Percentiles rank a stretch among this genome's conserved stretches.
phyloP scores from a whole-genome alignment of 2,797 vertebrate genomes.

The Halcyon badia region DNA sequence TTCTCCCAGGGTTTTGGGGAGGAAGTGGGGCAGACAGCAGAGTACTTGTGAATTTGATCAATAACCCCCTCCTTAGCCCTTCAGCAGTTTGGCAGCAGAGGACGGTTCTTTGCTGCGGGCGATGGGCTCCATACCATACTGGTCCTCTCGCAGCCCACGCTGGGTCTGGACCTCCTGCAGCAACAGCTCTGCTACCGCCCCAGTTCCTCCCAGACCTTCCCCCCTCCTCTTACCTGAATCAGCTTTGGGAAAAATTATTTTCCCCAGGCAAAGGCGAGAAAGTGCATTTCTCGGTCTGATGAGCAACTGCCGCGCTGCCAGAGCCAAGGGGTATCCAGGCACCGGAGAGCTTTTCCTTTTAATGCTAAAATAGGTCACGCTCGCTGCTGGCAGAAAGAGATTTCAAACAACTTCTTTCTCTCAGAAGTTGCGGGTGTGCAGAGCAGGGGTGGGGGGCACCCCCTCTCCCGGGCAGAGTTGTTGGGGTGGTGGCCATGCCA shows the following conservation, averaged over 20 bases:
- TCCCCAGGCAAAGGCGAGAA: neutral
- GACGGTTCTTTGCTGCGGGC: neutral
- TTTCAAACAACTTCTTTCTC: neutral
- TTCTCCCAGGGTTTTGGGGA: neutral
- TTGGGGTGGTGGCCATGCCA: rapidly evolving
- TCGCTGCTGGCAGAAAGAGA: neutral
- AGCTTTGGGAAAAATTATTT: neutral
- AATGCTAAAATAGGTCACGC: constrained; percentile 53
- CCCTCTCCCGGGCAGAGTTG: neutral
- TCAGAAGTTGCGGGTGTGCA: neutral
- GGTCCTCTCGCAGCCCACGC: rapidly evolving
- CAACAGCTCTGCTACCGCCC: neutral
- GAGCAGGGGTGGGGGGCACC: neutral
- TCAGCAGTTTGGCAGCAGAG: neutral
- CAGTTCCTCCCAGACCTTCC: neutral
- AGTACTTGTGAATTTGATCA: neutral
- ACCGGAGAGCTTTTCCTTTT: constrained; percentile 47
- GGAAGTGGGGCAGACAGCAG: neutral
- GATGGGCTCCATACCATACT: rapidly evolving
- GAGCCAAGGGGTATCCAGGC: constrained; percentile 48
- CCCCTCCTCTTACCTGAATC: neutral
- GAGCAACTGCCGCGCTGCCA: constrained; percentile 9
- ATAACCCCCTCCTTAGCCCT: neutral
- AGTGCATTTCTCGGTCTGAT: constrained; percentile 21
- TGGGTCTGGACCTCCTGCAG: neutral